A percentile compares a stretch with the other conserved stretches of the same genome.
Evolutionary conservation across 2,888 invertebrate species (phyloP).

Genomic region (Pachycephus smyrnensis): DNA sequence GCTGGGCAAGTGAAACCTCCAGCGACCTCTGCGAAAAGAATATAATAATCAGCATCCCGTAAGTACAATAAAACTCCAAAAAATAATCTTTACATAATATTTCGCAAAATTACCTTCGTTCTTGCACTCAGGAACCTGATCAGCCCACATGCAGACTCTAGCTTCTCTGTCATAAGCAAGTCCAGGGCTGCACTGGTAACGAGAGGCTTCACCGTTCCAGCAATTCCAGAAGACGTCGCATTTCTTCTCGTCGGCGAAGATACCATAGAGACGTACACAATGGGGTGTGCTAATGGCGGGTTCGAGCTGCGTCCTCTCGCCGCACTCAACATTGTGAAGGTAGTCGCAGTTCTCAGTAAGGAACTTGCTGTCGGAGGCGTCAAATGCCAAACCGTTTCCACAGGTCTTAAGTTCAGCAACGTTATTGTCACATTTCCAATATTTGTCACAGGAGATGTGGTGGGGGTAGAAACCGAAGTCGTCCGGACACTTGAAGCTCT

Average conservation of each 20-base stretch:
- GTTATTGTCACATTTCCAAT: conserved; percentile 95
- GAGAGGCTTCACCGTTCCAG: conserved; percentile 94
- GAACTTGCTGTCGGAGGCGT: conserved; percentile 88
- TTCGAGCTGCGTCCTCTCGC: conserved; percentile 87
- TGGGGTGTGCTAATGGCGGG: conserved; percentile 87
- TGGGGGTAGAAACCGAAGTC: conserved; percentile 96
- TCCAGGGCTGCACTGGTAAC: conserved; percentile 95
- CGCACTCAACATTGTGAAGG: conserved; percentile 94
- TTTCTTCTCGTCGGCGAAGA: conserved; percentile 88
- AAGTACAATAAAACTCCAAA: neutral
- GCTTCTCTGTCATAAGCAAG: conserved; percentile 94
- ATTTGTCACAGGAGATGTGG: conserved; percentile 90
- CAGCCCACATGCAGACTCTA: conserved; percentile 96
- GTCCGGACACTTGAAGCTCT: conserved; percentile 92
- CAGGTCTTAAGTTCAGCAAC: conserved; percentile 90
- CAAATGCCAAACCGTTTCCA: conserved; percentile 94
- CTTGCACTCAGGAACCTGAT: conserved; percentile 93
- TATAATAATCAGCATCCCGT: neutral
- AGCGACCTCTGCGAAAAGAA: conserved; percentile 80
- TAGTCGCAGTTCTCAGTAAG: conserved; percentile 96
- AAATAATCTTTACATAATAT: neutral
- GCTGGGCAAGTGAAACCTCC: conserved; percentile 90
- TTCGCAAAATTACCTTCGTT: conserved; percentile 76
- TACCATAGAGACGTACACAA: conserved; percentile 89
- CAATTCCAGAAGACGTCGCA: conserved; percentile 97